These are phyloP conservation scores for Epinephelus fuscoguttatus DNA, from an alignment of 2,113 vertebrate species.

Conservation along the genomic window DNA sequence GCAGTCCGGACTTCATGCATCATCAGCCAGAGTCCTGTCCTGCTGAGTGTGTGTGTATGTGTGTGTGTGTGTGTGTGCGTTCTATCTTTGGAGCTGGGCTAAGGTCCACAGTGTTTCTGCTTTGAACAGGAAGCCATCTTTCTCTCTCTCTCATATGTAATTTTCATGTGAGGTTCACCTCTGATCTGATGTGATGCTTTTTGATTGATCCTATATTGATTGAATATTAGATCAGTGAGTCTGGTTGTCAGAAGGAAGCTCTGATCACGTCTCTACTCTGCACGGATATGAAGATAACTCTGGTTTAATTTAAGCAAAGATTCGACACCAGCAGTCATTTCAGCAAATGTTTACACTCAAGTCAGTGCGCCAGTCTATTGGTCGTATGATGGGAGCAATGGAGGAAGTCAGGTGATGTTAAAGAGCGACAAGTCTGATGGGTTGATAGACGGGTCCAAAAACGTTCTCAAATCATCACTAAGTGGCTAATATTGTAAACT, in stretches of 20 bases:
- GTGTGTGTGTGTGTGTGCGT: constrained; percentile 34
- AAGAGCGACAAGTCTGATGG: too few relatives aligned
- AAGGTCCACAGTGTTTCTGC: constrained; percentile 1
- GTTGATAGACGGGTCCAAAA: too few relatives aligned
- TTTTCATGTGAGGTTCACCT: not conserved
- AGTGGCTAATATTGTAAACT: too few relatives aligned
- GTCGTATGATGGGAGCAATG: too few relatives aligned
- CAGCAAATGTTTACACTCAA: not conserved
- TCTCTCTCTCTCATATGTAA: constrained; percentile 1
- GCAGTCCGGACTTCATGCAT: constrained; percentile 74
- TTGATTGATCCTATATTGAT: constrained; percentile 24
- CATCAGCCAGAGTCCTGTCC: constrained; percentile 55
- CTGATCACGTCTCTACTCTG: not conserved
- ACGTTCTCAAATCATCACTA: too few relatives aligned
- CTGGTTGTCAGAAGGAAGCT: not conserved
- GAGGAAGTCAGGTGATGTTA: too few relatives aligned
- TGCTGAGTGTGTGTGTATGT: constrained; percentile 31
- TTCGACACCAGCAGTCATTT: not conserved
- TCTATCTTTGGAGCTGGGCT: constrained; percentile 1
- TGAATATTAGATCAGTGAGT: constrained; percentile 6
- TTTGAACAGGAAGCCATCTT: constrained; percentile 35
- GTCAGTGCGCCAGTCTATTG: too few relatives aligned
- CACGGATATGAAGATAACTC: not conserved
- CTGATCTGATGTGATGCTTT: not conserved
- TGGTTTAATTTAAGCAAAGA: not conserved